Evolutionary conservation across 2,888 invertebrate genomes (phyloP), one percentile per base, ranked within the genome.

Genomic region (Mongoloraphidia duomilia): DNA sequence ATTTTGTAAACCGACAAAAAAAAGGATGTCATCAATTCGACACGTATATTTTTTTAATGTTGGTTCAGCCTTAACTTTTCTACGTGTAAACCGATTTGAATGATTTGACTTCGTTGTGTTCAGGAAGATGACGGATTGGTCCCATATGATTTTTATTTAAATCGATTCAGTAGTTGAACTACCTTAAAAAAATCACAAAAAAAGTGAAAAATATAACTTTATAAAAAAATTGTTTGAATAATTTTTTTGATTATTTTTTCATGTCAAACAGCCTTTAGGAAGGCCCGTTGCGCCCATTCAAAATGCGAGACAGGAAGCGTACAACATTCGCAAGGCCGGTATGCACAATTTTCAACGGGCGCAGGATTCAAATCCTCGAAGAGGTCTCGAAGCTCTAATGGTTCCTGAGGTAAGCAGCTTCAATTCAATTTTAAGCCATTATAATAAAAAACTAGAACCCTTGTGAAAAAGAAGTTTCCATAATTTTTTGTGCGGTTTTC

Each of bases 301-400:
- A 52, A 87, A 91, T 64, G 80, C 83, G 1, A 75, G 88, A 6
- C 76, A 82, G 50, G 86, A 89, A 64, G 88, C 88, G 0, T 80
- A 80, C 50, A 73, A 82, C 53, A 82, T 83, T 61, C 75, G 87
- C 0, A 65, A 67, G 14, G 77, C 77, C 1, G 78, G 76, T 1
- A 77, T 79, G 78, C 71, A 74, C 47, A 57, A 26, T 26, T 26
- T 26, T 26, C 26, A 26, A 26, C 3, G 26, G 6, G 3, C 26
- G 26, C 26, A 26, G 26, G 26, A 26, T 26, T 26, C 26, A 6
- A 26, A 26, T 26, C 26, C 26, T 26, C 60, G 8, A 43, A 58
- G 60, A 9, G 63, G 63, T 8, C 56, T 71, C 9, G 69, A 78
- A 59, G 65, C 72, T 5, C 73, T 78, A 73, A 59, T 80, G 33